Conservation (phyloP, 1,140 invertebrate genomes). For the Solenopsis invicta region DNA sequence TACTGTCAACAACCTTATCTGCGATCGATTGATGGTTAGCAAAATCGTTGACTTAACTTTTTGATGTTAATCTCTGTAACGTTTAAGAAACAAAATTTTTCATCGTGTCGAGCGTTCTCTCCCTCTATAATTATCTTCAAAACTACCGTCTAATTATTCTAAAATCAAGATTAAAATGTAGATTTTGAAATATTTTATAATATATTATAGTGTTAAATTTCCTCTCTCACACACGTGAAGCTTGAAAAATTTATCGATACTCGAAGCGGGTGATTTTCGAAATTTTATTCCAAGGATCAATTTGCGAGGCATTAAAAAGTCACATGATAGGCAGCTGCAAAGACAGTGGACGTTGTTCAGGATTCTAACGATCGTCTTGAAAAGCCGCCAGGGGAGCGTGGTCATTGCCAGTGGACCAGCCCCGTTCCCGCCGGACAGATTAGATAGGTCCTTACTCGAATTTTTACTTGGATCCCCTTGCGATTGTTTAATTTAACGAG, state of each 20-base stretch:
- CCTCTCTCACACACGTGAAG: background rate
- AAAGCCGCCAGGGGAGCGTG: background rate
- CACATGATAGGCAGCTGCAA: background rate
- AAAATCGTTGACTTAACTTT: background rate
- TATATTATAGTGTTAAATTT: background rate
- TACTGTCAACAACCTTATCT: conserved; percentile 42
- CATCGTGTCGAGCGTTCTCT: background rate
- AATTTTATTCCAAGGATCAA: background rate
- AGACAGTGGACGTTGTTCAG: background rate
- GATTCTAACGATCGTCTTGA: conserved; percentile 63
- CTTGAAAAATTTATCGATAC: background rate
- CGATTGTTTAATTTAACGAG: conserved; percentile 79
- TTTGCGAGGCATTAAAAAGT: background rate
- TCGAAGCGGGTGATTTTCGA: background rate
- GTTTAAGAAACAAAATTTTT: background rate
- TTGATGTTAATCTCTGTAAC: conserved; percentile 29
- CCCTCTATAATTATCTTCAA: background rate
- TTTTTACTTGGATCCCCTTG: conserved; percentile 77
- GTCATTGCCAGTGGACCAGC: conserved; percentile 8
- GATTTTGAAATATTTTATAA: background rate
- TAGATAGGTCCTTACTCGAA: conserved; percentile 77
- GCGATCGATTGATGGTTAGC: conserved; percentile 52
- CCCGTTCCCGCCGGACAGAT: conserved; percentile 58
- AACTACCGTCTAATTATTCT: background rate
- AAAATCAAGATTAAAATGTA: conserved; percentile 1